Percentiles rank a stretch among this genome's conserved stretches.
phyloP scores from a whole-genome alignment of 30 jellyfish, hydroid and myxozoan genomes.

The Mastigias papua region DNA sequence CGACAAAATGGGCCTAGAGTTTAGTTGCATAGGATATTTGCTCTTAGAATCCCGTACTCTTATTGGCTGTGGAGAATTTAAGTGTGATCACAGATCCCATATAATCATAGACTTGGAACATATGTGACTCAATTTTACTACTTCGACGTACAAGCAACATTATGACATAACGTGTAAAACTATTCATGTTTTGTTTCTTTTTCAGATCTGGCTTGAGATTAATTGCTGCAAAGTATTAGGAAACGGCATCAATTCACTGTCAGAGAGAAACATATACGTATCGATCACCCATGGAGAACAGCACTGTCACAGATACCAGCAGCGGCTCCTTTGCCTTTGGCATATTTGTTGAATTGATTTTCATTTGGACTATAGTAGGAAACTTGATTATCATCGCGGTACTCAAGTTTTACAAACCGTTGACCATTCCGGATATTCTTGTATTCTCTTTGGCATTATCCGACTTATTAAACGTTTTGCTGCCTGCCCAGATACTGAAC shows the following conservation, averaged over 20 bases:
- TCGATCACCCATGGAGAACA: background rate
- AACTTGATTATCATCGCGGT: slow-evolving; percentile 67
- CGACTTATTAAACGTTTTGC: slow-evolving; percentile 58
- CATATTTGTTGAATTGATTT: slow-evolving; percentile 47
- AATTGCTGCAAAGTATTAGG: background rate
- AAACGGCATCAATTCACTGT: too few relatives aligned
- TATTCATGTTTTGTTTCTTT: background rate
- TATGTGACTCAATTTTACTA: background rate
- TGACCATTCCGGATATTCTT: slow-evolving; percentile 79
- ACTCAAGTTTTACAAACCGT: slow-evolving; percentile 74
- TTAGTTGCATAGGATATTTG: too few relatives aligned
- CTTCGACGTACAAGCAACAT: background rate
- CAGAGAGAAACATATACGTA: too few relatives aligned
- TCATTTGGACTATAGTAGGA: slow-evolving; percentile 54
- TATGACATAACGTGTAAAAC: background rate
- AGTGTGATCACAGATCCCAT: too few relatives aligned
- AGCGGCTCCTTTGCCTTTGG: slow-evolving; percentile 54
- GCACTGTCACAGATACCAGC: background rate
- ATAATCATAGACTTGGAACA: too few relatives aligned
- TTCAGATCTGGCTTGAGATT: background rate
- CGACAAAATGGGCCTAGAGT: too few relatives aligned
- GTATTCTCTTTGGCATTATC: slow-evolving; percentile 84
- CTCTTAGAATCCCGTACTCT: too few relatives aligned
- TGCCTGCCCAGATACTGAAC: slow-evolving; percentile 73
- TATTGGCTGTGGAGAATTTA: too few relatives aligned